Conservation (phyloP, 1,140 invertebrate species). For the Varroa destructor region DNA sequence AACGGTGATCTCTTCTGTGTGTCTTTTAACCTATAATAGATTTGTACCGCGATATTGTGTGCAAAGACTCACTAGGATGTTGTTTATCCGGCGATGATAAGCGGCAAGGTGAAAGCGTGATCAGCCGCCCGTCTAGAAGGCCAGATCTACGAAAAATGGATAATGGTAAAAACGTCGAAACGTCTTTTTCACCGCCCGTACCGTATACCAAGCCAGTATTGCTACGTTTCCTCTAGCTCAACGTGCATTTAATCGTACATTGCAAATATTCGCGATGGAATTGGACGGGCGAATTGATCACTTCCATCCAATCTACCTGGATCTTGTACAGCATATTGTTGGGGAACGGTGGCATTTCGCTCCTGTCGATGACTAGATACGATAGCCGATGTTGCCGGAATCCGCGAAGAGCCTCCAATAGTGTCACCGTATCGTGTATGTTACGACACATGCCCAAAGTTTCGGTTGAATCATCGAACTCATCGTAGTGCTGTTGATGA, state of each 20-base stretch:
- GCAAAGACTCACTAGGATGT: too few species aligned
- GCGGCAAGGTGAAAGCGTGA: too few species aligned
- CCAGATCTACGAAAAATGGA: too few species aligned
- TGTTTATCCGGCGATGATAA: too few species aligned
- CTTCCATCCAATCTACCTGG: constrained; percentile 23
- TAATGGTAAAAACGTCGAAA: too few species aligned
- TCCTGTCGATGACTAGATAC: constrained; percentile 24
- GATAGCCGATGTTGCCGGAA: constrained; percentile 7
- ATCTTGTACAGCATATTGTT: constrained; percentile 23
- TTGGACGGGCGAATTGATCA: constrained; percentile 15
- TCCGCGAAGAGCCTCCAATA: constrained; percentile 13
- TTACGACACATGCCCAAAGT: constrained; percentile 3
- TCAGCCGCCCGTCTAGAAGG: too few species aligned
- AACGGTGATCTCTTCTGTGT: too few species aligned
- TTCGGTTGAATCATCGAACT: constrained; percentile 4
- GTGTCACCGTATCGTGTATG: constrained; percentile 2
- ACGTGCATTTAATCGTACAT: constrained; percentile 16
- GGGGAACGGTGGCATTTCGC: constrained; percentile 14
- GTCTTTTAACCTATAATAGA: too few species aligned
- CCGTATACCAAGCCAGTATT: too few species aligned
- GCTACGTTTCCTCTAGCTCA: neutral
- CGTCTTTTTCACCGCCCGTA: too few species aligned
- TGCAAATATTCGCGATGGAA: constrained; percentile 14
- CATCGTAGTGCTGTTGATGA: constrained; percentile 13
- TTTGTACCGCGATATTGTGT: too few species aligned